phyloP scores from a whole-genome alignment of 2,888 invertebrate genomes.

The Copidosoma aretas region DNA sequence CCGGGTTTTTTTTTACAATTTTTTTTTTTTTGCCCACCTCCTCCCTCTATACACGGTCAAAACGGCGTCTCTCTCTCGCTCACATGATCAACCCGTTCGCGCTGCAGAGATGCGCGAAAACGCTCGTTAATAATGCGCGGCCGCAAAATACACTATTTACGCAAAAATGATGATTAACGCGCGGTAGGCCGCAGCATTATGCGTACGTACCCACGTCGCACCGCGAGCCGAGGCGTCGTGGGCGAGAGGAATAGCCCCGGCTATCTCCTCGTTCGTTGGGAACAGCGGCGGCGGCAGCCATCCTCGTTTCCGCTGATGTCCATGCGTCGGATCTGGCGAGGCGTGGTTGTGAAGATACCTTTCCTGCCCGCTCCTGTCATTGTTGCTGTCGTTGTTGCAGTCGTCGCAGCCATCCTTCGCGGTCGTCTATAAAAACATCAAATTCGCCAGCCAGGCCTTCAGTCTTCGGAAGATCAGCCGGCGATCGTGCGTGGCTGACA shows the following conservation, averaged over 20 bases:
- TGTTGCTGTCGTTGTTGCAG: too few relatives aligned
- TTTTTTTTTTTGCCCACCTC: too few relatives aligned
- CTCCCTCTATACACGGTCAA: too few relatives aligned
- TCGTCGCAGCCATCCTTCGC: neutral
- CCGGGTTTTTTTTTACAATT: too few relatives aligned
- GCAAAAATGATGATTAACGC: slow-evolving; percentile 1
- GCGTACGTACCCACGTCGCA: too few relatives aligned
- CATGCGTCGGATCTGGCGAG: slow-evolving; percentile 38
- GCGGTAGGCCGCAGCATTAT: too few relatives aligned
- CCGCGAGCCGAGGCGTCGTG: neutral
- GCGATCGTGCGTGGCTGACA: slow-evolving; percentile 34
- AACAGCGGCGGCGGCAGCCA: neutral
- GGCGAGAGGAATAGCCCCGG: slow-evolving; percentile 18
- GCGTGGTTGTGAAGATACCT: slow-evolving; percentile 31
- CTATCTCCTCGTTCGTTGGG: slow-evolving; percentile 19
- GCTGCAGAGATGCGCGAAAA: too few relatives aligned
- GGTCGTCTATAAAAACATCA: slow-evolving; percentile 36
- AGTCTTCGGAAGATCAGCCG: slow-evolving; percentile 29
- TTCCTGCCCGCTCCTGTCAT: neutral
- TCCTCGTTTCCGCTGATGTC: slow-evolving; percentile 1
- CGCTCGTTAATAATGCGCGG: too few relatives aligned
- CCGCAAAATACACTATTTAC: neutral
- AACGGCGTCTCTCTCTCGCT: too few relatives aligned
- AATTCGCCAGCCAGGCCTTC: slow-evolving; percentile 17
- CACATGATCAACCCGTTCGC: too few relatives aligned